Evolutionary conservation across 2,113 vertebrate species (phyloP), one percentile per base, ranked within the genome.

Genomic region (Turdus rufiventris): DNA sequence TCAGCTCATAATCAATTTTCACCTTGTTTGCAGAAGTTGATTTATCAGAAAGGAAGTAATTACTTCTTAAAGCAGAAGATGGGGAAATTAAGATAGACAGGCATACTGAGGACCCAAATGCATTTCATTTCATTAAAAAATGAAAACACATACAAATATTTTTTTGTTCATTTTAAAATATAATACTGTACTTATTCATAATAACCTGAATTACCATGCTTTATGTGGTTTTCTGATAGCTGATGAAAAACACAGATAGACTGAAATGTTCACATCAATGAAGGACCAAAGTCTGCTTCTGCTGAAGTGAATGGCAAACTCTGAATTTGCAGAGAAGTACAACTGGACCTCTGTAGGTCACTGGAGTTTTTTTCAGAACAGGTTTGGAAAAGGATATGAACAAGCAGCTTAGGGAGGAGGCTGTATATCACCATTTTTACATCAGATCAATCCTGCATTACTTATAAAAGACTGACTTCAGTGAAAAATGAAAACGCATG

Each of bases 1-100:
- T 87, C 65, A 92, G 25, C 33, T 83, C 65, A 80, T 66, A 89
- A 95, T 91, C 83, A 95, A 93, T 92, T 96, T 95, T 81, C 43
- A 94, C 71, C 75, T 96, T 93, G 74, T 97, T 94, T 89, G 66
- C 47, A 65, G 58, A 91, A 60, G 71, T 5, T 66, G 48, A 87
- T 91, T 92, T 95, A 92, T 88, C 73, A 90, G 81, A 76, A 85
- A 0, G 2, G 47, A 91, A 75, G 38, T 40, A 92, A 95, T 88
- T 86, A 76, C 79, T 96, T 88, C 57, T 82, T 75, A 56, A 88
- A 94, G 42, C 26, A 93, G 65, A 89, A 92, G 58, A 73, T 19
- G 43, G 21, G 47, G n/a, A 94, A 96, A 89, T 89, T 86, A 85
- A 92, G 68, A 65, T 47, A 88, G 78, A 62, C 38, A 76, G 33